These are phyloP conservation scores for Sphaerodactylus townsendi DNA, from an alignment of 2,113 vertebrate genomes.

Conservation along the genomic window DNA sequence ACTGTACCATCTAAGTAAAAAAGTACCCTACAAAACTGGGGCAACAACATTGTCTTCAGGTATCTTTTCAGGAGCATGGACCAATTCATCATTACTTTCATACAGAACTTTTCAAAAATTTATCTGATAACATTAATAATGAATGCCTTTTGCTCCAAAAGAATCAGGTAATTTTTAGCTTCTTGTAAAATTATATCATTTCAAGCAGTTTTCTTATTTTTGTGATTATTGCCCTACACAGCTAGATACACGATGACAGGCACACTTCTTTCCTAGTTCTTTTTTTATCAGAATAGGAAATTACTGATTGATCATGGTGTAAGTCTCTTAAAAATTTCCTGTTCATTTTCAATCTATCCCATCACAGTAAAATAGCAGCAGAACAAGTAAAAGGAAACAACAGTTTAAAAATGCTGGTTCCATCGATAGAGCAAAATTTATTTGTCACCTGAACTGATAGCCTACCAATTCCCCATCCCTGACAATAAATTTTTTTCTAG, in stretches of 20 bases:
- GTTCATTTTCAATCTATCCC: not conserved
- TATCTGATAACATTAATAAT: not conserved
- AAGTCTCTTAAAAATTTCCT: not conserved
- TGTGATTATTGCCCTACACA: not conserved
- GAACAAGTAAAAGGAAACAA: no score
- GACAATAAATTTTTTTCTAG: no score
- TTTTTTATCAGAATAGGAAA: not conserved
- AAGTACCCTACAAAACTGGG: not conserved
- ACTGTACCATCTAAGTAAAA: not conserved
- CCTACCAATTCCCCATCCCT: no score
- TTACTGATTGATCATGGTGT: not conserved
- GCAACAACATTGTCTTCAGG: not conserved
- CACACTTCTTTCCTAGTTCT: not conserved
- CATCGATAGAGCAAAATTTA: no score
- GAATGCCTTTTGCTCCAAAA: no score
- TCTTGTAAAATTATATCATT: not conserved
- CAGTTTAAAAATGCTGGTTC: no score
- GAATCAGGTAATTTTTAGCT: not conserved
- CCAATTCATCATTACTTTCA: not conserved
- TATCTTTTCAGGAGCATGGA: not conserved
- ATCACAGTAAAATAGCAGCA: not conserved
- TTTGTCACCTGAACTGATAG: no score
- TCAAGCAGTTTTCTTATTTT: not conserved
- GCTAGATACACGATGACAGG: no score
- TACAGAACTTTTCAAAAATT: not conserved